A percentile compares a stretch with the other conserved stretches of the same genome.
Evolutionary conservation across 2,113 vertebrate species (phyloP).

Genomic region (Enhydra lutris): DNA sequence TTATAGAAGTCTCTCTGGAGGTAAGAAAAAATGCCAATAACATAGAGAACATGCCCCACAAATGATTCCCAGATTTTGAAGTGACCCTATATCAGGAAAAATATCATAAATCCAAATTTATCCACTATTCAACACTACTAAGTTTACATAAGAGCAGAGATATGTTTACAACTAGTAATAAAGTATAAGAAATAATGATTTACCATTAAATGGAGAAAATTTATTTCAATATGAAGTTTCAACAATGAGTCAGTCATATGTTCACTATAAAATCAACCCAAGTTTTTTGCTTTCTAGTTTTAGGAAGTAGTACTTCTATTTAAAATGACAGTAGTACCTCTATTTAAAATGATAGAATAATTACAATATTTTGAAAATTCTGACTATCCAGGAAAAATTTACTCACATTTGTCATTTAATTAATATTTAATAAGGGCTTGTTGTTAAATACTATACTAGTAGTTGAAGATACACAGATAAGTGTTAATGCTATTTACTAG

Average conservation of each 20-base stretch:
- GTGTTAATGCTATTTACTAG: neutral
- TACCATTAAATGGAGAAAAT: neutral
- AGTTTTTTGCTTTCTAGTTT: neutral
- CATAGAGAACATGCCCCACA: neutral
- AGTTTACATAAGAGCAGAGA: neutral
- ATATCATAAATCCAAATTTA: neutral
- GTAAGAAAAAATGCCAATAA: neutral
- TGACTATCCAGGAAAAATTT: neutral
- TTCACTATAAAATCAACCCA: neutral
- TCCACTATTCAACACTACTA: neutral
- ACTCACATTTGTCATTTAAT: neutral
- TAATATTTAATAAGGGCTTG: neutral
- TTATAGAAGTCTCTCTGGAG: neutral
- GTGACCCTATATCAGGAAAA: neutral
- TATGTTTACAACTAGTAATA: neutral
- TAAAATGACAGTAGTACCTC: neutral
- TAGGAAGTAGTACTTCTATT: neutral
- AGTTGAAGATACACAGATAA: neutral
- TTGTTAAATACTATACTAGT: neutral
- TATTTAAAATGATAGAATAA: neutral
- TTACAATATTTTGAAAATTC: neutral
- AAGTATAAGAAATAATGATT: neutral
- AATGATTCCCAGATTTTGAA: neutral
- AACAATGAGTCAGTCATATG: neutral
- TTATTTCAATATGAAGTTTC: neutral